A percentile compares a stretch with the other conserved stretches of the same genome.
phyloP scores from a whole-genome alignment of 1,140 invertebrate species.

The Adelges cooleyi region DNA sequence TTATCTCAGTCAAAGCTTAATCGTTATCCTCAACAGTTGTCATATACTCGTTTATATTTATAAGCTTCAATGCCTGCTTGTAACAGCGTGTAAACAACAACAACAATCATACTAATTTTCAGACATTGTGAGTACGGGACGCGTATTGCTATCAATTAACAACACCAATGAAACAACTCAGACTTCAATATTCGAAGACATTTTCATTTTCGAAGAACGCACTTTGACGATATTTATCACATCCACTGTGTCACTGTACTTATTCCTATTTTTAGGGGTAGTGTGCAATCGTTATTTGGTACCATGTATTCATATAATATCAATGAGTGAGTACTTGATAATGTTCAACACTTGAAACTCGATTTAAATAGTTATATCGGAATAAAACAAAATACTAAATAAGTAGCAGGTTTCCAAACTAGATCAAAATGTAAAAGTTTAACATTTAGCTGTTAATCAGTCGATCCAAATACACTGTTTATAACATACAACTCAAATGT shows the following conservation, averaged over 20 bases:
- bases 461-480: too few relatives aligned
- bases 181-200: not conserved
- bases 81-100: not conserved
- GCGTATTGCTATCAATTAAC: not conserved
- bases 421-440: too few relatives aligned
- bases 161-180: not conserved
- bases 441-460: too few relatives aligned
- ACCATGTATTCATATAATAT: conserved; percentile 47
- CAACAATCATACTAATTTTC: not conserved
- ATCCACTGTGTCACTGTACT: conserved; percentile 44
- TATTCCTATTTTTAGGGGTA: conserved; percentile 45
- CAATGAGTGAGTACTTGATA: conserved; percentile 45
- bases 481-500: too few relatives aligned
- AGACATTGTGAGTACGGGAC: not conserved
- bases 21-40: too few relatives aligned
- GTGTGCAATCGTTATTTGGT: conserved; percentile 51
- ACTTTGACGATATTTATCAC: conserved; percentile 7
- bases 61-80: not conserved
- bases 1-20: too few relatives aligned
- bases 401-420: too few relatives aligned
- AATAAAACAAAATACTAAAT: too few relatives aligned
- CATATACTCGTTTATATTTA: too few relatives aligned
- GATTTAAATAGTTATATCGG: too few relatives aligned
- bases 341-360: too few relatives aligned
- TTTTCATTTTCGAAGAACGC: conserved; percentile 17